Conservation (phyloP, 2,888 invertebrate species). For the Mellilla xanthometata region DNA sequence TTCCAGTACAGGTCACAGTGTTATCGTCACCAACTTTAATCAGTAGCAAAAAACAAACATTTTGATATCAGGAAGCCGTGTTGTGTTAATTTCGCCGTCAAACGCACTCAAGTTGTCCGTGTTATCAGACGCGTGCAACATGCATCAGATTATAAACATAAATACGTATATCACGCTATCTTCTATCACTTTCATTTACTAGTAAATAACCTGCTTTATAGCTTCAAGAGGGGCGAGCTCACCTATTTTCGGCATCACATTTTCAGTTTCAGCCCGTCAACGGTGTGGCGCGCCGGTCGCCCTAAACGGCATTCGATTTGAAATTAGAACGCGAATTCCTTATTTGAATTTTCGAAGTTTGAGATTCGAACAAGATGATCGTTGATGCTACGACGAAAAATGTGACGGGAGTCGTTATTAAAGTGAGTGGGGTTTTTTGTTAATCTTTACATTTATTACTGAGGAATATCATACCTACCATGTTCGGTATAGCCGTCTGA, state of each 20-base stretch:
- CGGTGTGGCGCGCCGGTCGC: slow-evolving; percentile 66
- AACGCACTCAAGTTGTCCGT: slow-evolving; percentile 24
- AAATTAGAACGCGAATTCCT: slow-evolving; percentile 31
- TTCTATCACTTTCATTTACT: slow-evolving; percentile 14
- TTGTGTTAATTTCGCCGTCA: slow-evolving; percentile 19
- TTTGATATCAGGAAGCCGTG: slow-evolving; percentile 24
- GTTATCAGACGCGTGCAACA: slow-evolving; percentile 24
- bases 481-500: slow-evolving; percentile 16
- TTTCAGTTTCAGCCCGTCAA: slow-evolving; percentile 71
- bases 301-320: slow-evolving; percentile 42
- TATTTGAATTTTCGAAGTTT: slow-evolving; percentile 5
- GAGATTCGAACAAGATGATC: slow-evolving; percentile 54
- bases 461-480: slow-evolving; percentile 13
- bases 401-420: slow-evolving; percentile 71
- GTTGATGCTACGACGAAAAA: slow-evolving; percentile 53
- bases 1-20: neutral
- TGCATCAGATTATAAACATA: slow-evolving; percentile 14
- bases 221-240: slow-evolving; percentile 52
- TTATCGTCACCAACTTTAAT: slow-evolving; percentile 17
- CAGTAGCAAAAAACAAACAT: slow-evolving; percentile 20
- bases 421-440: slow-evolving; percentile 58
- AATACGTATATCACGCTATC: slow-evolving; percentile 25
- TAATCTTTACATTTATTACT: slow-evolving; percentile 6
- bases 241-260: slow-evolving; percentile 74
- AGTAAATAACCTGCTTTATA: slow-evolving; percentile 14